Base-by-base conservation (phyloP, 2,113 vertebrate species). In the Oncorhynchus nerka region DNA sequence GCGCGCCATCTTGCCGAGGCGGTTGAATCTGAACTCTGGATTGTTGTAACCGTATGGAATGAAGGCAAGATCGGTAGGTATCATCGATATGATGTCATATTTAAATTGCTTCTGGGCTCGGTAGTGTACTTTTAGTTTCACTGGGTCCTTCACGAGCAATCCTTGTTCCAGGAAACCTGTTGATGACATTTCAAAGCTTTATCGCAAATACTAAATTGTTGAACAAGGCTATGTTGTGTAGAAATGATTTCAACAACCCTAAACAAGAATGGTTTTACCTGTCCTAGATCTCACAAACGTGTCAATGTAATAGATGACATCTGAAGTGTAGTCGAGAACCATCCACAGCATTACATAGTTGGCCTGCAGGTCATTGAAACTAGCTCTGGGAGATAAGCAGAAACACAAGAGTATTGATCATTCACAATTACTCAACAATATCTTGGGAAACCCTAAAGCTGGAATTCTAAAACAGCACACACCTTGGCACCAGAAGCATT, bases 161-260 rank as follows among this genome's bases (percentile, higher is more conserved):
- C 98, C 98, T 93, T 99, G 98, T 72, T 99, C 97, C 34, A 99
- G 94, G 80, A 97, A 99, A 86, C 98, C 98, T 99, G 84, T 24
- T 79, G 39, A 77, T 85, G 34, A 64, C 59, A 70, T 9, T 24
- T 16, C 4, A 34, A 19, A 45, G 26, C 1, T 59, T 12, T 67
- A 71, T 28, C 30, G 62, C 9, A 49, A 45, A 39, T 39, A 39
- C 8, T 39, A 11, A 11, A 45, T 45, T 8, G 39, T 45, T 45
- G 24, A 22, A 12, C 30, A 1, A 68, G 15, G 12, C 26, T 49
- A 19, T 64, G 22, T 66, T 66, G 32, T 28, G 64, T 66, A 30
- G 26, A 16, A 12, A 45, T 68, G 4, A 4, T 12, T 9, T 62
- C 45, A 72, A 86, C 22, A 19, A 45, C 7, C 20, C 32, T 32